phyloP scores from a whole-genome alignment of 1,140 invertebrate genomes.

The Papilio machaon region DNA sequence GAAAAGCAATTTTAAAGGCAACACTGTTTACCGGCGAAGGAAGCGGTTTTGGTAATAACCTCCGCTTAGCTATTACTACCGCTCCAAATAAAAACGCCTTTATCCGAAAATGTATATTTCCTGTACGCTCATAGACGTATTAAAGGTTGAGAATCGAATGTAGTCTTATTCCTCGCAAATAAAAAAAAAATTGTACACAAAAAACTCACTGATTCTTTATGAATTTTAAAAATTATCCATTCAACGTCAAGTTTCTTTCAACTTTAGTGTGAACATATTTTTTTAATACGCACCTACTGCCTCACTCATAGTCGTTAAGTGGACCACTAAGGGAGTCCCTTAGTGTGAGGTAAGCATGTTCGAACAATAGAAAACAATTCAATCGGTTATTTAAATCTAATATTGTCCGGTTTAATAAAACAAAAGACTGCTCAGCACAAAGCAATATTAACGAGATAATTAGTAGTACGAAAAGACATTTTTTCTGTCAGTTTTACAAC shows the following conservation, averaged over 20 bases:
- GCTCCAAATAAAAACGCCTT: slow-evolving; percentile 34
- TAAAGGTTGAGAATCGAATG: not conserved
- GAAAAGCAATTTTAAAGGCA: slow-evolving; percentile 35
- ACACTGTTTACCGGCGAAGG: slow-evolving; percentile 37
- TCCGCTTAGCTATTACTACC: slow-evolving; percentile 43
- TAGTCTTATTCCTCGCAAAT: not conserved
- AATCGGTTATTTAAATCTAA: no score
- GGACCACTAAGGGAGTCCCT: no score
- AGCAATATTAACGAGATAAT: no score
- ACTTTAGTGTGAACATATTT: not conserved
- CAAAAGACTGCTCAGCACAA: no score
- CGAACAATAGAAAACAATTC: no score
- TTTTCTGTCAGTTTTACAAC: no score
- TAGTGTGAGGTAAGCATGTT: no score
- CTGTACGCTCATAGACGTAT: not conserved
- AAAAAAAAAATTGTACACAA: not conserved
- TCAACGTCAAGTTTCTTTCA: not conserved
- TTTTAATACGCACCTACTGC: no score
- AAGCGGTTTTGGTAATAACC: slow-evolving; percentile 49
- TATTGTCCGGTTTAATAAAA: no score
- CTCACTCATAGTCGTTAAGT: no score
- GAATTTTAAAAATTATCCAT: not conserved
- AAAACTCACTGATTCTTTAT: not conserved
- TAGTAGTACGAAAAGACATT: no score
- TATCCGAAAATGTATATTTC: slow-evolving; percentile 11